Evolutionary conservation across 2,888 invertebrate genomes (phyloP), one percentile per base, ranked within the genome.

Genomic region (Dicyrtomina minuta): DNA sequence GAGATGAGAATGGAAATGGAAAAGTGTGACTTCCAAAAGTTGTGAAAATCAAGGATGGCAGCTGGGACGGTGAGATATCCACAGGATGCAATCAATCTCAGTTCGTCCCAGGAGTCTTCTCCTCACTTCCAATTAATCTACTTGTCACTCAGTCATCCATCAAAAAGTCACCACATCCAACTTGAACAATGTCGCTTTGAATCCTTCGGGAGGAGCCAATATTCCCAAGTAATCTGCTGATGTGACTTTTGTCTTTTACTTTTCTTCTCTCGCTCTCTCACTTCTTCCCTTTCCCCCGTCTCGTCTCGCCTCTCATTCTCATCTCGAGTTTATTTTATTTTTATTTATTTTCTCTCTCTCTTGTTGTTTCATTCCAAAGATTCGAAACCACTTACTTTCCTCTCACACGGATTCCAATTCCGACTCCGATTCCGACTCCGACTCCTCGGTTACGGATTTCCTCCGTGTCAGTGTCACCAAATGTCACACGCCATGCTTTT

Each of bases 81-180:
- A 26, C 53, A 55, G 55, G 55, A 51, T 22, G 66, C 70, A 74
- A 76, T 76, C 76, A 74, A 76, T 76, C 76, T 72, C 71, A 44
- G 13, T n/a, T 44, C 41, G 62, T 74, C 74, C 72, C 75, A 56
- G 13, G 72, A 66, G 75, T 62, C 44, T 39, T 27, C 58, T 58
- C 61, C 55, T 46, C 46, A 17, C 59, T 66, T 73, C 61, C 76
- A 74, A 76, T 76, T 74, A 76, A 74, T 74, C 71, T 41, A 39
- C 64, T 49, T 64, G 68, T 66, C 68, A 58, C 62, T 49, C 53
- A 43, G 60, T 66, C 39, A 70, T 59, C 43, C 43, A 70, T 60
- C 70, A 66, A 53, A 56, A 56, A 56, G 66, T 66, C 44, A 46
- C 53, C 43, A 46, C 49, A 59, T 5, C 24, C 24, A n/a, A 61